Evolutionary conservation across 1,140 invertebrate genomes (phyloP), one percentile per base, ranked within the genome.

Genomic region (Drosophila sp.): DNA sequence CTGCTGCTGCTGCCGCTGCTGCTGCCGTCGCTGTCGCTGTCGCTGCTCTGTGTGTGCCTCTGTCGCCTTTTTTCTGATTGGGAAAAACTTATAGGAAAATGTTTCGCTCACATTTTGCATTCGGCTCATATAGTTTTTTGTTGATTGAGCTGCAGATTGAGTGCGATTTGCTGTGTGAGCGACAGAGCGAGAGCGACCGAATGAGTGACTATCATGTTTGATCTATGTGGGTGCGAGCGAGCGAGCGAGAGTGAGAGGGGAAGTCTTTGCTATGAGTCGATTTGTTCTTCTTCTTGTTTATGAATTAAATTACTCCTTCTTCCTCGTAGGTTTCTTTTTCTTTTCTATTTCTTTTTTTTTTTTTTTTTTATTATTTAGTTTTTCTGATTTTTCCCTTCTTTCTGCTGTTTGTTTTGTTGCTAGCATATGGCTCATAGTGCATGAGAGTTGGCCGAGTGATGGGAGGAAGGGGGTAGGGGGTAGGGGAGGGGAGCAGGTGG

Each of bases 61-160:
- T 50, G 59, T 64, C 63, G 63, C 66, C 72, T 81, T 81, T 71
- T 76, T 86, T 87, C 78, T 82, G 86, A 87, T 87, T 87, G 82
- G 82, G 83, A 87, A 86, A 78, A 81, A 86, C 79, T 78, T 81
- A 80, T 80, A 71, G 78, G 77, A 75, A 80, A 78, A 71, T 63
- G 59, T 41, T 65, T 36, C 38, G 58, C 63, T 76, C 57, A 38
- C 43, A 54, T 40, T 76, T 59, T 38, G 57, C 27, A 63, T 36
- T 66, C 48, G 46, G 40, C 43, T 43, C 29, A 11, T 36, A 21
- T 34, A 16, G 36, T 72, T 67, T 67, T 61, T 71, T 62, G 59
- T 61, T 67, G 72, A 89, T 87, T 87, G 78, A 89, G 82, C 82
- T 67, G 57, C 61, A 71, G 64, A 87, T 87, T 87, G 82, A 87